Evolutionary conservation across 2,888 invertebrate species (phyloP).

Genomic region (Melanchra persicariae): DNA sequence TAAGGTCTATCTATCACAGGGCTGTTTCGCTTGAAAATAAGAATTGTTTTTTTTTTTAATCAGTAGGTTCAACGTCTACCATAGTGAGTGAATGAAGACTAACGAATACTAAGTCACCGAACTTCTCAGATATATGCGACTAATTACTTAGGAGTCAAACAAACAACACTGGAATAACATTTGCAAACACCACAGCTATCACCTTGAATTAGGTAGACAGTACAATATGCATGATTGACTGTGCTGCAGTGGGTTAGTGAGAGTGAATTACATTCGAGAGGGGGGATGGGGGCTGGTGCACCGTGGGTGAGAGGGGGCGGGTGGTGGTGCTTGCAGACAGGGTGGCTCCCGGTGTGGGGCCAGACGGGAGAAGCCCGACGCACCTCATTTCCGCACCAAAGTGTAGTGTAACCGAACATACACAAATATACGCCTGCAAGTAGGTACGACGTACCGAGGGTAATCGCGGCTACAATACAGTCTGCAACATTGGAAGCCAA

Average conservation of each 20-base stretch:
- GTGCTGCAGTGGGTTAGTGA: constrained; percentile 91
- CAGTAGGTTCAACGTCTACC: background rate
- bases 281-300: constrained; percentile 69
- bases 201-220: constrained; percentile 85
- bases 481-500: constrained; percentile 67
- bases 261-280: constrained; percentile 88
- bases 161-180: constrained; percentile 24
- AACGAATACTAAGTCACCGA: background rate
- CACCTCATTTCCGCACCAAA: constrained; percentile 87
- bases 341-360: constrained; percentile 84
- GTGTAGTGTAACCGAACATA: constrained; percentile 75
- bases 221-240: constrained; percentile 88
- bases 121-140: background rate
- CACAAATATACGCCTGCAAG: constrained; percentile 74
- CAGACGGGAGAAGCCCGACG: constrained; percentile 89
- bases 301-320: constrained; percentile 70
- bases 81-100: background rate
- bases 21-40: background rate
- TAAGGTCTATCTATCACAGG: background rate
- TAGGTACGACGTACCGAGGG: constrained; percentile 75
- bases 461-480: constrained; percentile 78
- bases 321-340: constrained; percentile 82
- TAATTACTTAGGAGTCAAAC: constrained; percentile 1
- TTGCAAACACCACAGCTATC: constrained; percentile 67
- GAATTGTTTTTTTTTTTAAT: background rate